Base-by-base conservation (phyloP, 2,113 vertebrate species). In the Delphinapterus leucas region DNA sequence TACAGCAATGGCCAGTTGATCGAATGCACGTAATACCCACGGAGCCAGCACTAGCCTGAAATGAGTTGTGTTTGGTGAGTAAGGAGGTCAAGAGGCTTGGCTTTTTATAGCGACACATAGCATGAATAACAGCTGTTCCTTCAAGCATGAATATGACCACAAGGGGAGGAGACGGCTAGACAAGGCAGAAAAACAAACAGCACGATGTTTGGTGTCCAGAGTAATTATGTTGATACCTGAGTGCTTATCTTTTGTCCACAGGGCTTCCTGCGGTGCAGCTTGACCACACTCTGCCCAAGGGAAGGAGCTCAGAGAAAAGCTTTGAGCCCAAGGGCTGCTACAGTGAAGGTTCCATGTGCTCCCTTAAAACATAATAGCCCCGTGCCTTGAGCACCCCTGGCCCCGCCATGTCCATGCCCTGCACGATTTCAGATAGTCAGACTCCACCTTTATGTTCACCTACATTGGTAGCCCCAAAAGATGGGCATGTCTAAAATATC, bases 181-280 rank as follows among this genome's bases (percentile, higher is more conserved):
- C 83, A 95, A 86, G 33, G 68, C 71, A 89, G 93, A 73, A 89
- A 97, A 97, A 98, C 93, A 98, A 97, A 97, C 91, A 96, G 63
- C 68, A 74, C 1, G 10, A 79, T 93, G 61, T 96, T 91, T 97
- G 67, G 21, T 74, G 79, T 96, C 31, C 2, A 12, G 91, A 36
- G 80, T 83, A 94, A 97, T 97, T 55, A 88, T 53, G 13, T 49
- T 83, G 84, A 13, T 93, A 97, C 55, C 63, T 80, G n/a, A 21
- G 15, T 83, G 28, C 90, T 96, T 71, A 86, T 77, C 68, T 96
- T 92, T 82, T 81, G 90, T 85, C 33, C 76, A 90, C 26, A 68
- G 76, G 38, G 36, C 55, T 49, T 95, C 8, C 0, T 5, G 12
- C 31, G 38, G 13, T 25, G 33, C 20, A 77, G 85, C 53, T 68